Evolutionary conservation across 1,140 invertebrate species (phyloP), one percentile per base, ranked within the genome.

Genomic region (Drosophila funebris): DNA sequence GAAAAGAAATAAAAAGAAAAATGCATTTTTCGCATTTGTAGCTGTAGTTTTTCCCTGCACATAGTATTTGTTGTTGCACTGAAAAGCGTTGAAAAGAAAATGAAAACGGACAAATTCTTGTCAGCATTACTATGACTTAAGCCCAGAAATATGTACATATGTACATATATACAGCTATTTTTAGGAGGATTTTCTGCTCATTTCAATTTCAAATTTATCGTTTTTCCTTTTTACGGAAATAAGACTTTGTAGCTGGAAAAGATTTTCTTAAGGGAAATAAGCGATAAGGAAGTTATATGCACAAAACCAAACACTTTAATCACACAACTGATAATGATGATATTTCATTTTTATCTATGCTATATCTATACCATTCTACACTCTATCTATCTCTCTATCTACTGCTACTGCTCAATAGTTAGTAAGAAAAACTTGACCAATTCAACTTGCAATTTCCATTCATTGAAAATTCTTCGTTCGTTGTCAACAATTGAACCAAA

Each of bases 1-100:
- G 7, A 54, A 31, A 8, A 18, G 44, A 4, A 44, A 11, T 41
- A 27, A 58, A 20, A 46, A n/a, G 18, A 13, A 22, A 36, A 36
- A 73, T 60, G 60, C 68, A 71, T 66, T 66, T 62, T 63, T 41
- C 31, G 37, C 57, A 50, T 4, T 53, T 22, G 31, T 14, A 13
- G 20, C 44, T 46, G 63, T 44, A 53, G 24, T 56, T 46, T 62
- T 67, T 67, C 20, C 37, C 29, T 31, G 13, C 11, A 41, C 4
- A 14, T n/a, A n/a, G n/a, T 37, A 43, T 53, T 60, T 48, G 20
- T 48, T 22, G 37, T 57, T 27, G 9, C 22, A 54, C 33, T 33
- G 11, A 33, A 53, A 72, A 46, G 24, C 36, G 18, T 44, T 50
- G 41, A 41, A 53, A 37, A 37, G 27, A 54, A 43, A 71, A 56